Evolutionary conservation across 2,797 vertebrate species (phyloP), one percentile per base, ranked within the genome.

Genomic region (Falco rusticolus): DNA sequence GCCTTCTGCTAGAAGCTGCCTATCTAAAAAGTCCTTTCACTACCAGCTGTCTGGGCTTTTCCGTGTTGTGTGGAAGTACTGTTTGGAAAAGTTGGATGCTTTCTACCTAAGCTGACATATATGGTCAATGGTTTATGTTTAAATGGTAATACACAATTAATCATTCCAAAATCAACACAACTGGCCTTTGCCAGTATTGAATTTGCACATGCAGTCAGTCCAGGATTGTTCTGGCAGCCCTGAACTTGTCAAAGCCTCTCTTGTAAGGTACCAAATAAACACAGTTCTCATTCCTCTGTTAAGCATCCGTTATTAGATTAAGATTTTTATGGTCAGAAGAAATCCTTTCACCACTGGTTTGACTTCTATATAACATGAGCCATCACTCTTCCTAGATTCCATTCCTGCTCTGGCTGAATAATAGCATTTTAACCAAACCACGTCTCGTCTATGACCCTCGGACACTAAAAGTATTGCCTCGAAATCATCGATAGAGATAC

Each of bases 231-330:
- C 56, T 66, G 57, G 41, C 69, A 92, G 77, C 69, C 65, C 66
- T 34, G 69, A 75, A 56, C 48, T 88, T 81, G 71, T 60, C 39
- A 90, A 50, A 81, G 11, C 4, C 50, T 50, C 63, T 84, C 65
- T 84, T 72, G 50, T 56, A 65, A 87, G 59, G 39, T 69, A 95
- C 66, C 66, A 79, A 25, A 96, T 84, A 92, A 89, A 72, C 69
- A 81, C 45, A 82, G 59, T 51, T 72, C 56, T 90, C 63, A 69
- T 84, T 87, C 47, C 47, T 72, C 84, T 87, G 34, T 53, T 79
- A 86, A 81, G 45, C 33, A 87, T 34, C 13, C 24, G 37, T 71
- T 72, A 87, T 87, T 89, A 92, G 66, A 91, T 87, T 75, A 87
- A 83, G 61, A 48, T 48, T 90, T 82, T 93, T 84, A 86, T 5